Percentiles rank a stretch among this genome's conserved stretches.
These are phyloP conservation scores for Steinernema khuongi DNA, from an alignment of 1,140 invertebrate species.

Conservation along the genomic window DNA sequence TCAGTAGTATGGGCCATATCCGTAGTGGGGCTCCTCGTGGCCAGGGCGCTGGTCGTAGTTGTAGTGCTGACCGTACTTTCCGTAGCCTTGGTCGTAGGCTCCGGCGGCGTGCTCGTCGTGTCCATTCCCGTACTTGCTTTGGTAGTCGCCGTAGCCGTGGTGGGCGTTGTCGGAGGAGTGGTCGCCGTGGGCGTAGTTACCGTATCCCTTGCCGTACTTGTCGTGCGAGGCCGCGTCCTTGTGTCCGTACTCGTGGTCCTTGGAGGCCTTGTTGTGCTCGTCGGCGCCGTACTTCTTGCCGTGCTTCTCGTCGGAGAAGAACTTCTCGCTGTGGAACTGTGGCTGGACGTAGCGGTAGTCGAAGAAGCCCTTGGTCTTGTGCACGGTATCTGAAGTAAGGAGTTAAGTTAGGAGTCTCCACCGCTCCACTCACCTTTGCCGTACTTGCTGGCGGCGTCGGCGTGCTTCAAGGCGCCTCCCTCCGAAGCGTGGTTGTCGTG, in stretches of 20 bases:
- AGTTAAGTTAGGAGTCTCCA: background rate
- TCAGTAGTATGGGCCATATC: too few relatives aligned
- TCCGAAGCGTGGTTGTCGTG: background rate
- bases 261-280: slow-evolving; percentile 23
- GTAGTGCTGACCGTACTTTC: too few relatives aligned
- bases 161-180: slow-evolving; percentile 25
- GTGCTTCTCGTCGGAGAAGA: slow-evolving; percentile 39
- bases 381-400: slow-evolving; percentile 25
- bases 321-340: slow-evolving; percentile 39
- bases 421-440: slow-evolving; percentile 22
- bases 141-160: slow-evolving; percentile 28
- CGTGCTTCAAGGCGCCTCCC: slow-evolving; percentile 15
- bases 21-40: too few relatives aligned
- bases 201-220: slow-evolving; percentile 23
- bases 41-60: too few relatives aligned
- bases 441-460: slow-evolving; percentile 21
- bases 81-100: too few relatives aligned
- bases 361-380: slow-evolving; percentile 41
- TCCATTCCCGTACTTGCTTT: slow-evolving; percentile 22
- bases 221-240: slow-evolving; percentile 13
- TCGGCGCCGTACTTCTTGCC: slow-evolving; percentile 38
- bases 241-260: slow-evolving; percentile 27
- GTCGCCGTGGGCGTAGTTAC: slow-evolving; percentile 26
- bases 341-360: slow-evolving; percentile 38
- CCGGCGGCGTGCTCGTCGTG: too few relatives aligned